Evolutionary conservation across 2,113 vertebrate species (phyloP).

Genomic region (Hydrolagus affinis): DNA sequence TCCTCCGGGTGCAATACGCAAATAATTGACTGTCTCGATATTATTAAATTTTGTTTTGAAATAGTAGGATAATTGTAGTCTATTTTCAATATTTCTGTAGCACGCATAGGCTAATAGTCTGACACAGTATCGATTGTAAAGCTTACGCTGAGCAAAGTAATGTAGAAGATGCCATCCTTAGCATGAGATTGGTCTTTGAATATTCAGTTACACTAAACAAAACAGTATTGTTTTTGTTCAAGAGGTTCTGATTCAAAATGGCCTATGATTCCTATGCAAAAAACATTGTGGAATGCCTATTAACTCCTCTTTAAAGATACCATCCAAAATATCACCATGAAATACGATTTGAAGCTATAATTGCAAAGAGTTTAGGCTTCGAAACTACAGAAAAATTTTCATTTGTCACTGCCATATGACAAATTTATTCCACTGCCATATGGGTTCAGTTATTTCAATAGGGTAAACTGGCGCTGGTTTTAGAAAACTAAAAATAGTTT

Average conservation of each 20-base stretch:
- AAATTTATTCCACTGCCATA: not conserved
- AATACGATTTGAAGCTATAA: not conserved
- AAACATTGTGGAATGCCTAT: not conserved
- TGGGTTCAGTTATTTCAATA: not conserved
- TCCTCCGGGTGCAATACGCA: not conserved
- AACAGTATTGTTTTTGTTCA: constrained; percentile 15
- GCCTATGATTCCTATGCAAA: not conserved
- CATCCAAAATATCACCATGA: not conserved
- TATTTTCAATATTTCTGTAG: not conserved
- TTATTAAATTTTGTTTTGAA: constrained; percentile 1
- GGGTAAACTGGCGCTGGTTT: not conserved
- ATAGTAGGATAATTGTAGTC: not conserved
- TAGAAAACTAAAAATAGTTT: not conserved
- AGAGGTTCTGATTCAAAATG: not conserved
- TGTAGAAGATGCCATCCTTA: not conserved
- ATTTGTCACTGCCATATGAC: not conserved
- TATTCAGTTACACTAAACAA: not conserved
- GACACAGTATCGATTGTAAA: not conserved
- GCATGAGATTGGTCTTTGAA: not conserved
- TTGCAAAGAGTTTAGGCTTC: not conserved
- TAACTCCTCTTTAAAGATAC: not conserved
- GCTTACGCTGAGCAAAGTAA: not conserved
- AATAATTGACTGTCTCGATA: not conserved
- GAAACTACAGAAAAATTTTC: not conserved
- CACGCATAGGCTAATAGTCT: not conserved